phyloP scores from a whole-genome alignment of 1,140 invertebrate genomes.

The Pogonomyrmex barbatus region DNA sequence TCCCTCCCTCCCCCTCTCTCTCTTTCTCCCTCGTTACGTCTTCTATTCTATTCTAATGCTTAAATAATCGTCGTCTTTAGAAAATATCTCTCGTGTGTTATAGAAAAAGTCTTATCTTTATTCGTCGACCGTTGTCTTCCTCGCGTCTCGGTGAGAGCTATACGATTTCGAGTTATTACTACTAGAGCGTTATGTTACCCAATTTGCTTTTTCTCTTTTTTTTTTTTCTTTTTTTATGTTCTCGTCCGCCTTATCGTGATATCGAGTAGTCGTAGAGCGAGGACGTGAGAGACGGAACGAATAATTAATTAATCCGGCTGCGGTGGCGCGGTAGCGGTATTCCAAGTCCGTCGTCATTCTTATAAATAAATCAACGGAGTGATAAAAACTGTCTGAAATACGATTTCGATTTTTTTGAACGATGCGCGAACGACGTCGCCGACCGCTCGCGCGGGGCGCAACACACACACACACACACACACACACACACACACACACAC shows the following conservation, averaged over 20 bases:
- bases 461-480: background rate
- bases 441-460: constrained; percentile 6
- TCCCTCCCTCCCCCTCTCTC: background rate
- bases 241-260: constrained; percentile 40
- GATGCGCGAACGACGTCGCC: background rate
- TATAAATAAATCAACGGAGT: constrained; percentile 53
- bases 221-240: background rate
- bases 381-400: constrained; percentile 4
- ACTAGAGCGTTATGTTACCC: constrained; percentile 46
- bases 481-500: too few relatives aligned
- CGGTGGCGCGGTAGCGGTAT: constrained; percentile 12
- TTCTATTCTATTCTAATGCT: background rate
- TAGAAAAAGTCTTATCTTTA: constrained; percentile 61
- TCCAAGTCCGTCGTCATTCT: constrained; percentile 13
- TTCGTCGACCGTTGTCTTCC: constrained; percentile 30
- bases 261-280: constrained; percentile 38
- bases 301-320: constrained; percentile 39
- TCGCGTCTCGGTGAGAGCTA: constrained; percentile 12
- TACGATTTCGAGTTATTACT: constrained; percentile 35
- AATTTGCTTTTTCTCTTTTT: background rate
- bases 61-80: constrained; percentile 48
- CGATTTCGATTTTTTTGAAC: background rate
- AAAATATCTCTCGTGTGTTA: constrained; percentile 49
- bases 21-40: background rate
- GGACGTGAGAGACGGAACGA: constrained; percentile 53